Evolutionary conservation across 2,888 invertebrate species (phyloP).

Genomic region (Polylopha cassiicola): DNA sequence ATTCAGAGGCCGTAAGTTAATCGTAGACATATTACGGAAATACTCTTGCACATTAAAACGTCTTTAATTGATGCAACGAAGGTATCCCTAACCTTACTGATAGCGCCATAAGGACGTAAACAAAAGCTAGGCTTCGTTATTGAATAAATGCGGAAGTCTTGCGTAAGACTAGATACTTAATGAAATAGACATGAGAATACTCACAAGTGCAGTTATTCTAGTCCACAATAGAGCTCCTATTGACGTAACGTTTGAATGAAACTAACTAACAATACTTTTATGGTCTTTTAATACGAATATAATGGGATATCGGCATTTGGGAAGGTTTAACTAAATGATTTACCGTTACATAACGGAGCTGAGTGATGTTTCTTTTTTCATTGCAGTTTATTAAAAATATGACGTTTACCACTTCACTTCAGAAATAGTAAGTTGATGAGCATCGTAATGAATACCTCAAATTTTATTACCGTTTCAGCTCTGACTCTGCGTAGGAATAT

Average conservation of each 20-base stretch:
- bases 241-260: slow-evolving; percentile 38
- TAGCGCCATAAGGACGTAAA: slow-evolving; percentile 15
- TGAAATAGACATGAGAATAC: slow-evolving; percentile 38
- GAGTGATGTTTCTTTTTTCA: too few relatives aligned
- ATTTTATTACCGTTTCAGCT: too few relatives aligned
- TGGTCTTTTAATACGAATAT: neutral
- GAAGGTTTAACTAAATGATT: too few relatives aligned
- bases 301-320: slow-evolving; percentile 2
- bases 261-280: slow-evolving; percentile 18
- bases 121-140: slow-evolving; percentile 15
- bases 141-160: slow-evolving; percentile 35
- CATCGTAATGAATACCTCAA: too few relatives aligned
- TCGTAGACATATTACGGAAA: too few relatives aligned
- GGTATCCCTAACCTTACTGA: slow-evolving; percentile 12
- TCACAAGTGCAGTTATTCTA: slow-evolving; percentile 41
- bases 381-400: too few relatives aligned
- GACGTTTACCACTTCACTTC: too few relatives aligned
- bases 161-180: slow-evolving; percentile 31
- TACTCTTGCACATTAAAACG: neutral
- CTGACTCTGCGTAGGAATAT: too few relatives aligned
- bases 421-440: too few relatives aligned
- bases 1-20: too few relatives aligned
- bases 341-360: too few relatives aligned
- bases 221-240: slow-evolving; percentile 29
- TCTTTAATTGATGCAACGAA: slow-evolving; percentile 16